Evolutionary conservation across 2,888 invertebrate genomes (phyloP), one percentile per base, ranked within the genome.

Genomic region (Cyrtodaria siliqua): DNA sequence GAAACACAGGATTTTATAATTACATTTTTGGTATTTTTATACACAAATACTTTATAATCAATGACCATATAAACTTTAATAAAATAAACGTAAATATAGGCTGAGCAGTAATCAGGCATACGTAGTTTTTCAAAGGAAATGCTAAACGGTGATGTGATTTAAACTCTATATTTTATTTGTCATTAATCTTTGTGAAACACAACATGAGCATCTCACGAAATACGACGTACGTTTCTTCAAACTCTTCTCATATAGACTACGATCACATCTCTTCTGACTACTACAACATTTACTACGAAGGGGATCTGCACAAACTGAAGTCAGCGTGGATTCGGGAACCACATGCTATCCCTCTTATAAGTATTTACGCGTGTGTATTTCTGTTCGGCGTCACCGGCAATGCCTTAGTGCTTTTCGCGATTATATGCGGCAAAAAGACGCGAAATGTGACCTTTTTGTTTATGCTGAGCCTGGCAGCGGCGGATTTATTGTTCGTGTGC

Each of bases 341-440:
- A 4, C 84, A 88, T 68, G 86, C 88, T 56, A 75, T 89, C 24
- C 90, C 91, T 2, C 78, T 89, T n/a, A 82, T 87, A 9, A 64
- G 79, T 4, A 78, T 89, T 9, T 89, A 91, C 73, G 76, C 85
- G 49, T 27, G 72, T 20, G 80, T 84, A 50, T 93, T 94, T 82
- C 69, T 94, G 18, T 75, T 93, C 23, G 94, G 94, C 1, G 86
- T 94, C 16, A 73, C 92, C 2, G 94, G 94, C 4, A 94, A 94
- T 86, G 76, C 90, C 0, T 83, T 93, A 12, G 94, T 94, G 9
- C 92, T 94, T 44, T 89, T 90, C 47, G 93, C 93, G 23, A 92
- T 94, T 89, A 74, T 90, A 16, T 86, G 92, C 6, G 93, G 94
- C 75, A 86, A 91, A 50, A 87, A 90, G 27, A 84, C 89, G 2